phyloP scores from a whole-genome alignment of 1,140 invertebrate species.

The Trialeurodes vaporariorum region DNA sequence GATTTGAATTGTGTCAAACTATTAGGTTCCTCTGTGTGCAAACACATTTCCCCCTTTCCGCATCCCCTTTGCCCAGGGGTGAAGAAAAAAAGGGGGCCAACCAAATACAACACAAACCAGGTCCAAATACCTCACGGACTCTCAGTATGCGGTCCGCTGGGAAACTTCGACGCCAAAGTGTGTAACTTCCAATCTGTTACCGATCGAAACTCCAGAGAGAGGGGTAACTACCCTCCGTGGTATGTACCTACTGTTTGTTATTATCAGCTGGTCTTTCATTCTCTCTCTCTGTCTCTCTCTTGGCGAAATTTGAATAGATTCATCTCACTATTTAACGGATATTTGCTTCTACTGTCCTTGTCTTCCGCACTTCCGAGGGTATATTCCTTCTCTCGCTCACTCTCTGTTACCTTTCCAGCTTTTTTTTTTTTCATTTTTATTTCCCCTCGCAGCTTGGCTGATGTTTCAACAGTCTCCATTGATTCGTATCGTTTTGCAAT shows the following conservation, averaged over 20 bases:
- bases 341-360: too few relatives aligned
- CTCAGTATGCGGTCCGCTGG: neutral
- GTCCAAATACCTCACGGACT: neutral
- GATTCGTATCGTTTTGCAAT: neutral
- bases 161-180: too few relatives aligned
- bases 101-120: too few relatives aligned
- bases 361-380: too few relatives aligned
- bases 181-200: neutral
- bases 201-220: too few relatives aligned
- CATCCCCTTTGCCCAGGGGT: too few relatives aligned
- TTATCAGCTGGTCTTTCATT: neutral
- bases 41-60: neutral
- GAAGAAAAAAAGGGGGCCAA: too few relatives aligned
- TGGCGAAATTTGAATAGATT: neutral
- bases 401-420: too few relatives aligned
- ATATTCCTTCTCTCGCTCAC: too few relatives aligned
- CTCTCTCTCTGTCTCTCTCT: too few relatives aligned
- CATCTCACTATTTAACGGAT: neutral
- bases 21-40: neutral
- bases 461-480: neutral
- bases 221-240: neutral
- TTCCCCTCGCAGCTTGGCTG: neutral
- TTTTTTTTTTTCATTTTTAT: neutral
- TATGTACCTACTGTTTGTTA: neutral
- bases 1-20: neutral